phyloP scores from a whole-genome alignment of 2,113 vertebrate genomes.

The Vulpes vulpes region DNA sequence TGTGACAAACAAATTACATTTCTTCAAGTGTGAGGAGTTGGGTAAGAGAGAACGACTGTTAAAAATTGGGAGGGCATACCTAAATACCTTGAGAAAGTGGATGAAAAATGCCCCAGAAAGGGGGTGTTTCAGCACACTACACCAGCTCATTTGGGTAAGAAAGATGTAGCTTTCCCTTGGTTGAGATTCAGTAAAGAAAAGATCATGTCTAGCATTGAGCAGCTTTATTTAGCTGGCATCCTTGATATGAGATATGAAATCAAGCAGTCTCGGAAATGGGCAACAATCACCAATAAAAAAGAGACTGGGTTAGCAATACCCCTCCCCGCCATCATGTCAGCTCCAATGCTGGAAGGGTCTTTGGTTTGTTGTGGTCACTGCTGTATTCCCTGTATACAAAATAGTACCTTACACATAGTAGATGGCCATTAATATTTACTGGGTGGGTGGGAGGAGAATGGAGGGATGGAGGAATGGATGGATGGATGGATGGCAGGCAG shows the following conservation, averaged over 20 bases:
- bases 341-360: background rate
- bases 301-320: background rate
- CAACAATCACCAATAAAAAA: background rate
- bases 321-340: rapidly evolving
- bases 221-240: background rate
- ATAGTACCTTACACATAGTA: rapidly evolving
- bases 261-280: background rate
- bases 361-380: background rate
- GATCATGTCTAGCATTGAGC: background rate
- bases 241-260: background rate
- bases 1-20: conserved; percentile 15
- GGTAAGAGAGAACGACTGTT: background rate
- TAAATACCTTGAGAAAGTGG: background rate
- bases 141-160: background rate
- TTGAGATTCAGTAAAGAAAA: background rate
- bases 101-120: background rate
- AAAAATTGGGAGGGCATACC: background rate
- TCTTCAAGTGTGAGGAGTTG: conserved; percentile 17
- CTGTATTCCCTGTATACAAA: background rate
- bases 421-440: background rate
- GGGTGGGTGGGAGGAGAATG: background rate
- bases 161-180: background rate
- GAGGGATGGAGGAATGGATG: background rate
- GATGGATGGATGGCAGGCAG: background rate
- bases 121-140: background rate